These are phyloP conservation scores for Callyntrura sp. DNA, from an alignment of 2,888 invertebrate genomes.

Conservation along the genomic window DNA sequence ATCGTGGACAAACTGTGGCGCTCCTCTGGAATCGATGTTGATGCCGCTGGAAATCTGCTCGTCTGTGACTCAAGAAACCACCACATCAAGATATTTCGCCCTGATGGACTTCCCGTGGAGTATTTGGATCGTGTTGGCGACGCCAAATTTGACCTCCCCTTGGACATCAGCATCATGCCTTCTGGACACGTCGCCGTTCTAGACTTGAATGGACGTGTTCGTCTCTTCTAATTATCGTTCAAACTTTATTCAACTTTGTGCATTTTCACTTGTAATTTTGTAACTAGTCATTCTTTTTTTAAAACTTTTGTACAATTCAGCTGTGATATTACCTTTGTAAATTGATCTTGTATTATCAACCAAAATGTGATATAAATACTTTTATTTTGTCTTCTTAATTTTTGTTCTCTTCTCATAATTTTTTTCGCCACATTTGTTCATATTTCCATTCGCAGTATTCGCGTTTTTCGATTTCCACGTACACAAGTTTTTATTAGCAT, in stretches of 20 bases:
- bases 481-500: no score
- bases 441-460: no score
- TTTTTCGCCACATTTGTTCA: no score
- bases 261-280: not conserved
- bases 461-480: no score
- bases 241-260: not conserved
- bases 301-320: constrained; percentile 4
- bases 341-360: no score
- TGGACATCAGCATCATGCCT: constrained; percentile 48
- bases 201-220: constrained; percentile 59
- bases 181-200: constrained; percentile 48
- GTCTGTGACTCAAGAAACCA: constrained; percentile 43
- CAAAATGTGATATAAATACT: no score
- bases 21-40: constrained; percentile 56
- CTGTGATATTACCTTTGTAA: constrained; percentile 6
- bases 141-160: not conserved
- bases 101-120: constrained; percentile 2
- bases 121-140: not conserved
- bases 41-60: constrained; percentile 53
- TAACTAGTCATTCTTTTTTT: not conserved
- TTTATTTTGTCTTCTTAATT: no score
- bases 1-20: constrained; percentile 19
- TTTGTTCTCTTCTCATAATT: no score
- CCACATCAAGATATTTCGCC: constrained; percentile 9
- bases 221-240: constrained; percentile 40